Base-by-base conservation (phyloP, 2,888 invertebrate species). In the Eupithecia pulchellata region DNA sequence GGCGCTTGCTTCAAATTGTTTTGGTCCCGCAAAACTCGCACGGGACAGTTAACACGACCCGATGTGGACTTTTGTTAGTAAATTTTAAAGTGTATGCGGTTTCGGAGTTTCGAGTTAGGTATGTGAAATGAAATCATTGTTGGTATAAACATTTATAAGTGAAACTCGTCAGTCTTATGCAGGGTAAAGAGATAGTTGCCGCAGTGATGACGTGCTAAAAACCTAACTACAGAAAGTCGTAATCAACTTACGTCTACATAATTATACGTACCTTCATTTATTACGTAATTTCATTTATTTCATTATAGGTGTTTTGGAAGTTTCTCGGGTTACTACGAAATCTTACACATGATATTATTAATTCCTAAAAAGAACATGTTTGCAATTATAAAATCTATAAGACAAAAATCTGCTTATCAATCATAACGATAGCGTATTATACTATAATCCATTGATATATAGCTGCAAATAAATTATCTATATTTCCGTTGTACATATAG, bases 1-100 rank as follows among this genome's bases (percentile, higher is more conserved):
- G 82, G 82, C 80, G 83, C 88, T 82, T 81, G 84, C 83, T 84
- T 86, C 84, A 86, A 91, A 91, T 92, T 91, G 91, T 91, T 91
- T 91, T 86, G 85, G 82, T 84, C 83, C 86, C 85, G 80, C 87
- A 86, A 85, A n/a, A 87, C 84, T 86, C 81, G 81, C 85, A 83
- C 83, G 83, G 79, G 80, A 80, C 79, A 82, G 84, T 86, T 83
- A 83, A 79, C 82, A 79, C 81, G 25, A 30, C 30, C 52, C 63
- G 36, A 58, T 65, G 70, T 52, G 52, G 57, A n/a, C 34, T 47
- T 30, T 55, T 32, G 68, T 65, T 66, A 58, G 57, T 68, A 68
- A 61, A 68, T 68, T 66, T 71, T 64, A 52, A 67, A 64, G 72
- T 68, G 42, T 55, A 32, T 47, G 60, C 36, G 55, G 52, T 42